Percentiles rank a stretch among this genome's conserved stretches.
Conservation (phyloP, 2,888 invertebrate species). For the Mesochorus sp. region DNA sequence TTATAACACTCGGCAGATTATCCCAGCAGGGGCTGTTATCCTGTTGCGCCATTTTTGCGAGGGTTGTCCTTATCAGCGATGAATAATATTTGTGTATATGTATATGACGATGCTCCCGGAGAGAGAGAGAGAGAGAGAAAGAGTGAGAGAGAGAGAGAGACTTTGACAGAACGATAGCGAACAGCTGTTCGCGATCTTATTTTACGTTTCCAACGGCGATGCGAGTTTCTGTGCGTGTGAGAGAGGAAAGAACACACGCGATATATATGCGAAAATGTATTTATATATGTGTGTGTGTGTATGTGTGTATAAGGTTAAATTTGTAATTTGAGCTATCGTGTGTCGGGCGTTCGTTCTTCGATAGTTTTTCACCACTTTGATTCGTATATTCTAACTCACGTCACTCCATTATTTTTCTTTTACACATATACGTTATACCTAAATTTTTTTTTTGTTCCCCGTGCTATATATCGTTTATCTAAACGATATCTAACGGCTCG, state of each 20-base stretch:
- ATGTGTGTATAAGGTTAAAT: conserved; percentile 9
- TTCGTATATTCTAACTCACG: not conserved
- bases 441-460: not conserved
- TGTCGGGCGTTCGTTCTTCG: not conserved
- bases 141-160: no score
- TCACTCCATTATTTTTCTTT: conserved; percentile 6
- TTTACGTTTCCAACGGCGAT: conserved; percentile 34
- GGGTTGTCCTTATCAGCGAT: conserved; percentile 1
- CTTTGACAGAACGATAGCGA: conserved; percentile 56
- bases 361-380: conserved; percentile 24
- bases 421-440: conserved; percentile 3
- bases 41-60: conserved; percentile 75
- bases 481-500: conserved; percentile 28
- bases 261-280: not conserved
- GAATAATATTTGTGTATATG: no score
- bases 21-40: conserved; percentile 78
- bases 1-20: conserved; percentile 81
- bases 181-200: conserved; percentile 57
- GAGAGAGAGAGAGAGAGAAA: no score
- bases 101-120: not conserved
- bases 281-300: not conserved
- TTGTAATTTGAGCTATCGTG: conserved; percentile 22
- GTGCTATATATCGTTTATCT: conserved; percentile 1
- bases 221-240: not conserved
- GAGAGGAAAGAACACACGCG: not conserved